Conservation (phyloP, 2,797 vertebrate genomes). For the Calcarius lapponicus region DNA sequence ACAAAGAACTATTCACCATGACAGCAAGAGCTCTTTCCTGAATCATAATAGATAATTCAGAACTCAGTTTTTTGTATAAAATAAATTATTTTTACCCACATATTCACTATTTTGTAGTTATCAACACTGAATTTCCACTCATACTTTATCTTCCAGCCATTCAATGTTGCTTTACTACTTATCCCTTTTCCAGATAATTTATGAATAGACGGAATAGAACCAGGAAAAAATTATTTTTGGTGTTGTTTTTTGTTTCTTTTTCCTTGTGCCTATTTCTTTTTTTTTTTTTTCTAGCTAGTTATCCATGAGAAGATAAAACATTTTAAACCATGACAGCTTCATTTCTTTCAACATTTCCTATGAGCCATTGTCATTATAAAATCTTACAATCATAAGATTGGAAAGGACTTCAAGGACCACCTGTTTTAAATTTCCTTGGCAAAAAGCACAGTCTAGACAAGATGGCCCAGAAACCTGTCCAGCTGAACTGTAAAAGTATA, state of each 20-base stretch:
- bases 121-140: neutral
- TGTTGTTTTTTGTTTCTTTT: neutral
- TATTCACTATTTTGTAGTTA: neutral
- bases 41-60: neutral
- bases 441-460: neutral
- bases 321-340: neutral
- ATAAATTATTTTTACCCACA: neutral
- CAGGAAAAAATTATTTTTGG: neutral
- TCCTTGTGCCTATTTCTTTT: neutral
- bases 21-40: neutral
- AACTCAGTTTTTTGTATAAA: neutral
- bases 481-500: neutral
- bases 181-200: neutral
- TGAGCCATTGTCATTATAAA: neutral
- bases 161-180: neutral
- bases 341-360: neutral
- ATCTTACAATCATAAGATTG: neutral
- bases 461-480: neutral
- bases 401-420: neutral
- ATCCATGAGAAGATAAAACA: neutral
- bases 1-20: neutral
- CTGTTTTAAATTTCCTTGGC: neutral
- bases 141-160: neutral
- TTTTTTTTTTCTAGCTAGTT: neutral
- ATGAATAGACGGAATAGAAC: neutral